Evolutionary conservation across 2,888 invertebrate species (phyloP).

Genomic region (Agrotis puta): DNA sequence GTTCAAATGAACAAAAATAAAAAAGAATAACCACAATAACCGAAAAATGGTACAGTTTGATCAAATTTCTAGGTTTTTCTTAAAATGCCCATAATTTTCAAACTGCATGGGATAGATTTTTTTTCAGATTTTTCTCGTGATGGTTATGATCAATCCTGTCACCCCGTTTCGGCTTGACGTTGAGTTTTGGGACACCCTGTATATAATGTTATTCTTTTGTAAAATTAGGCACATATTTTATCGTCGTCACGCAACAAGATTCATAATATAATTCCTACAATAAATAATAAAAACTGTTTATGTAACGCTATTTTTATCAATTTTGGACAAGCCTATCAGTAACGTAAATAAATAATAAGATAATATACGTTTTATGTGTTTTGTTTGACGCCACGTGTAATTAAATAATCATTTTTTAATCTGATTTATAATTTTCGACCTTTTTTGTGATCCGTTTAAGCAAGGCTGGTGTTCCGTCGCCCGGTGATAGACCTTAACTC

Average conservation of each 20-base stretch:
- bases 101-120: no score
- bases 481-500: no score
- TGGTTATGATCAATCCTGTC: no score
- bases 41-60: no score
- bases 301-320: constrained; percentile 25
- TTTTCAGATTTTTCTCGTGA: no score
- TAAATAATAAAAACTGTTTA: constrained; percentile 32
- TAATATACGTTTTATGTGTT: background rate
- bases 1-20: no score
- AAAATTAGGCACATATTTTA: background rate
- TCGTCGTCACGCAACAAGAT: constrained; percentile 8
- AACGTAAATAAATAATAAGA: constrained; percentile 32
- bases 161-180: no score
- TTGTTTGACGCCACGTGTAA: constrained; percentile 1
- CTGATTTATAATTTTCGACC: background rate
- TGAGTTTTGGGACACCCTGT: no score
- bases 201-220: background rate
- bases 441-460: background rate
- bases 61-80: no score
- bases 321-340: constrained; percentile 29
- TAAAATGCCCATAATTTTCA: no score
- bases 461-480: no score
- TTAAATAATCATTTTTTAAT: constrained; percentile 26
- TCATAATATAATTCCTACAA: constrained; percentile 33
- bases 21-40: no score